Base-by-base conservation (phyloP, 2,113 vertebrate species). In the Serilophus lunatus region DNA sequence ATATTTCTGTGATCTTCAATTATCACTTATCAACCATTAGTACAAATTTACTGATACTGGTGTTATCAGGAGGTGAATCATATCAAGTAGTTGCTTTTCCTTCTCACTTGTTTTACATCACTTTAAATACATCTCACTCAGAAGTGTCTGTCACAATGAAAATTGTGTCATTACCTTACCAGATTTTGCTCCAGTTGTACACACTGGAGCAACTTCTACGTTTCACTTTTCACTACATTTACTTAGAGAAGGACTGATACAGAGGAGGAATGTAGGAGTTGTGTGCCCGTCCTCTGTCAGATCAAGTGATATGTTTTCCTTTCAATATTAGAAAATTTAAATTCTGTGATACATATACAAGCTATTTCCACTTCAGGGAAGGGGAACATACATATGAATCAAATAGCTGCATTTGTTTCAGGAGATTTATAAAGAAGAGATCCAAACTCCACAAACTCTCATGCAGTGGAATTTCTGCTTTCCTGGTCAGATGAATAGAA, bases 401-500 rank as follows among this genome's bases (percentile, higher is more conserved):
- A 49, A 71, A 82, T 44, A n/a, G 57, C 38, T 74, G 50, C 79
- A 26, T 80, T 90, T 66, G 18, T 35, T 70, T 65, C 42, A 54
- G 68, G 25, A 82, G 45, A 59, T 70, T 91, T 88, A 61, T 33
- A 90, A 79, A 90, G 69, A 78, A 78, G 54, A 80, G 78, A 77
- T n/a, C 40, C 63, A 72, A 93, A 79, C 69, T 60, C 66, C 69
- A 56, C 65, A 49, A 86, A 82, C 38, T 33, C 50, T 47, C 49
- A 69, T 28, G 54, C 70, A 59, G 54, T 38, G 68, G 87, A 93
- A 92, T 84, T 84, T 5, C 13, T 70, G 71, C 51, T 83, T 95
- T 94, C 68, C 90, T 79, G 50, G 40, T 82, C 0, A 3, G 78
- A 86, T 93, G 93, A 91, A 95, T 90, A 83, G 71, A 95, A 93